phyloP scores from a whole-genome alignment of 2,888 invertebrate genomes.

The Apodemia zela region DNA sequence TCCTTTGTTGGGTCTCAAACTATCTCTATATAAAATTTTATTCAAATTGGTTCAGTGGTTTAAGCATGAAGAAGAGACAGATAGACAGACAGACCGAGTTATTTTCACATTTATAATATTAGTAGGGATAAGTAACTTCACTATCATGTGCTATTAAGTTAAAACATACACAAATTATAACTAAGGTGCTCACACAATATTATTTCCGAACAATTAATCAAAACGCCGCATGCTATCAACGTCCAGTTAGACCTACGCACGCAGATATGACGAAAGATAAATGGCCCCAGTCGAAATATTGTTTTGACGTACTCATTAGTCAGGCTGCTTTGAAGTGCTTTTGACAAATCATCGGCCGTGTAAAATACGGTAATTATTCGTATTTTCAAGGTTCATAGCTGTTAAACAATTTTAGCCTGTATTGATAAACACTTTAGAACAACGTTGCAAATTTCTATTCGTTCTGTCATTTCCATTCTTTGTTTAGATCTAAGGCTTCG shows the following conservation, averaged over 20 bases:
- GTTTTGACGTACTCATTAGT: constrained; percentile 27
- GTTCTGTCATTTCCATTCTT: no score
- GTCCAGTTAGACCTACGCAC: constrained; percentile 19
- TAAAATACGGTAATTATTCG: constrained; percentile 14
- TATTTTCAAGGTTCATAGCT: constrained; percentile 4
- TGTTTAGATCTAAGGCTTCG: no score
- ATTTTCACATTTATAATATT: no score
- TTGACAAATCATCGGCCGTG: constrained; percentile 22
- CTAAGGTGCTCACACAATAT: constrained; percentile 10
- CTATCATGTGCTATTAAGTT: background rate
- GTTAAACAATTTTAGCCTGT: background rate
- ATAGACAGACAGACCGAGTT: no score
- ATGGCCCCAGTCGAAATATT: constrained; percentile 22
- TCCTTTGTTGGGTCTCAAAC: no score
- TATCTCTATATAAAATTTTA: no score
- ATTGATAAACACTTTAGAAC: background rate
- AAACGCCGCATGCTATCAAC: constrained; percentile 17
- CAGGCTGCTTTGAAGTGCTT: constrained; percentile 20
- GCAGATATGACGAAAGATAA: constrained; percentile 19
- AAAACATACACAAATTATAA: background rate
- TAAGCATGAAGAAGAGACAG: no score
- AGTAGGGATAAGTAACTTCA: no score
- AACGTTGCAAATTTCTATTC: no score
- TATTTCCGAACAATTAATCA: constrained; percentile 15
- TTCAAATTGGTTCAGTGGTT: no score